Evolutionary conservation across 1,140 invertebrate species (phyloP).

Genomic region (Ylistrum balloti): DNA sequence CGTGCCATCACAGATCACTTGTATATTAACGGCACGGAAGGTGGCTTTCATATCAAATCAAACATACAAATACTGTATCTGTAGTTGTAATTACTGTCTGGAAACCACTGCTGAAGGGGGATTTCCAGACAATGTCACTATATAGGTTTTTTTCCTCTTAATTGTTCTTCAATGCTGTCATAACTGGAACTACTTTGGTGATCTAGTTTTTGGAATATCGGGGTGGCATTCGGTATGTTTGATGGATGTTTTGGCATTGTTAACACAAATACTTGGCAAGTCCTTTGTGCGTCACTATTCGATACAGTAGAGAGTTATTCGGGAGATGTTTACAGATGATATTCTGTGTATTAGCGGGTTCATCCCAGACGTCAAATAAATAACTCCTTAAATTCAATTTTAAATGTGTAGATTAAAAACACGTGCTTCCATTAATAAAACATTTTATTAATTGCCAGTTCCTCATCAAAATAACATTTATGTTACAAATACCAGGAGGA

Average conservation of each 20-base stretch:
- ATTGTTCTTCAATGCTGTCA: neutral
- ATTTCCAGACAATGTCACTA: neutral
- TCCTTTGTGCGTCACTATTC: neutral
- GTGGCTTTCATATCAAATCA: neutral
- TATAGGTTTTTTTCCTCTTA: neutral
- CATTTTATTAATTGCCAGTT: conserved; percentile 11
- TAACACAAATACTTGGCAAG: neutral
- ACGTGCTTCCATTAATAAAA: neutral
- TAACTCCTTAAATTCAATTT: neutral
- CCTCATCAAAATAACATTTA: conserved; percentile 21
- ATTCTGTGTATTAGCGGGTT: neutral
- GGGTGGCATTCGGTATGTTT: neutral
- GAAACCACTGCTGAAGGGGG: neutral
- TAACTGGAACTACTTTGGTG: neutral
- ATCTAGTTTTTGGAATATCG: conserved; percentile 29
- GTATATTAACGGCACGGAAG: neutral
- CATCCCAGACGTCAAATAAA: neutral
- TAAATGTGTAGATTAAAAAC: conserved; percentile 40
- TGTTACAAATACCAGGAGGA: neutral
- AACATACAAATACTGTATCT: no score
- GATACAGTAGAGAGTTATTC: neutral
- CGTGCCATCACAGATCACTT: no score
- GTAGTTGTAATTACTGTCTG: neutral
- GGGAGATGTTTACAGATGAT: neutral
- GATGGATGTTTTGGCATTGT: conserved; percentile 28